Evolutionary conservation across 64 coral and sea anemone genomes (phyloP), one percentile per base, ranked within the genome.

Genomic region (Actinia equina): DNA sequence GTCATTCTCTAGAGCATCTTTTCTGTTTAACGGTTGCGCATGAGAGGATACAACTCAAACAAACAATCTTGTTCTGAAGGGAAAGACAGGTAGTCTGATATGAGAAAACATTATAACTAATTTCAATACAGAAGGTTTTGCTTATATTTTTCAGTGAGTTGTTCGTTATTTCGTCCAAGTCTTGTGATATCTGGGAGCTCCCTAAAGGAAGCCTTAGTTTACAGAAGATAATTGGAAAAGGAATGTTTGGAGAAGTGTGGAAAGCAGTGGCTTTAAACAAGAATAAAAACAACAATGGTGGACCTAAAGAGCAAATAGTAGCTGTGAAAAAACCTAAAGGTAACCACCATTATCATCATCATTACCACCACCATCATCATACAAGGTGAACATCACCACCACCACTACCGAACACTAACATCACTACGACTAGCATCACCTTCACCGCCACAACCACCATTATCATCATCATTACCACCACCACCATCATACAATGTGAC

Each of bases 241-340:
- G 84, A 13, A 19, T 67, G 2, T 86, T 86, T n/a, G 84, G 84
- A 43, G 30, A 71, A 16, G 84, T 87, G 25, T 44, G 43, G 15
- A 70, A 55, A 59, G 85, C 42, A 55, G 37, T 27, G 13, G 85
- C 63, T 0, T 11, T 13, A 2, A 12, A 77, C 11, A 74, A 74
- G 41, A 41, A 11, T 20, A 45, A 63, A 65, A 63, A 86, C 18
- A 42, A 85, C 23, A 17, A 62, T 60, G 30, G 18, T 43, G 64
- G 46, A 9, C 3, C 16, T 9, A 46, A n/a, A 10, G 15, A 67
- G 13, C 44, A 51, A 49, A 27, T 44, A 17, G 23, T 22, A 13
- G 69, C 69, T 13, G 69, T 74, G 69, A 74, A 74, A 12, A 74
- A 41, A 12, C 69, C 69, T 6, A 74, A 15, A 74, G 69, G 69